Evolutionary conservation across 92 coral and sea anemone species (phyloP), one percentile per base, ranked within the genome.

Genomic region (Palythoa caribaeorum): DNA sequence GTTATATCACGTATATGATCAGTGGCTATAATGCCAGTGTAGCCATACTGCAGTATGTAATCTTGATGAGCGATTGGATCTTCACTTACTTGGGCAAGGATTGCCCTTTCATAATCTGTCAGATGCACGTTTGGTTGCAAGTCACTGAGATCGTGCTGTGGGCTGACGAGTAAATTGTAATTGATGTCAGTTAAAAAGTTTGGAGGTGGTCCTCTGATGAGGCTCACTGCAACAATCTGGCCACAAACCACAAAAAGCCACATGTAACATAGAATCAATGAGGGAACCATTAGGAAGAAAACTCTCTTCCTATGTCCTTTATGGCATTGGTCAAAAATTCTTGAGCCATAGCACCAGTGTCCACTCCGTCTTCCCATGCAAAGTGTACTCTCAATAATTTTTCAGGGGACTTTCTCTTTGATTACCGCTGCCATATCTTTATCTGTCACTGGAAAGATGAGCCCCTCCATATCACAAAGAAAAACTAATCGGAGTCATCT

Each of bases 21-120:
- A 17, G 44, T 47, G 63, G 83, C 84, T 73, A 94, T 78, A 39
- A 36, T 65, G 72, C 94, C 92, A 65, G 96, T 93, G 73, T 89
- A 93, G n/a, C 94, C 94, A 93, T 93, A 88, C 63, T 93, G 91
- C n/a, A 91, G 17, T 50, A 93, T 91, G 87, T 54, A 55, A 48
- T 91, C 92, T 50, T 37, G 65, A 53, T 75, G 52, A 80, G 40
- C 36, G 9, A 28, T 66, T 19, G 92, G 92, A 78, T 93, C 94
- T 38, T 78, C 71, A 70, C 70, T 60, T 71, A 93, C 83, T 39
- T 51, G 17, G 83, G 76, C 73, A 37, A 93, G 66, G 37, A 91
- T 68, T 19, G 62, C 81, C 52, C 84, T 84, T 36, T 93, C 92
- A 16, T 44, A 5, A 39, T 76, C 40, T 60, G 91, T 93, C 60